Conservation (phyloP, 2,113 vertebrate genomes). For the Isichthys henryi region DNA sequence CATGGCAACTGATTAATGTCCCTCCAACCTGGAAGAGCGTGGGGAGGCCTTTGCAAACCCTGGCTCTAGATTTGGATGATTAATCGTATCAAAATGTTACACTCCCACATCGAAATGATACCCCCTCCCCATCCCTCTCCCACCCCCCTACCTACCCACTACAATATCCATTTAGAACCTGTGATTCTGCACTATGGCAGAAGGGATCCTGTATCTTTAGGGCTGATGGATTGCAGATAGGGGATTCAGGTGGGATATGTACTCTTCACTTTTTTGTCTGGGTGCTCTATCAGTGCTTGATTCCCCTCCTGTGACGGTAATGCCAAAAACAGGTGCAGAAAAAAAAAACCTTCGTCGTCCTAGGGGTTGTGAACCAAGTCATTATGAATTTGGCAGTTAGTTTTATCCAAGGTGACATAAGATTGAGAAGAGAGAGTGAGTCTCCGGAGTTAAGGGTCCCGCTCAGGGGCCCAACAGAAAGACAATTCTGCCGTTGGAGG, state of each 20-base stretch:
- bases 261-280: constrained; percentile 27
- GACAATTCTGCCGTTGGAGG: neutral
- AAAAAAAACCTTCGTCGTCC: neutral
- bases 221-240: constrained; percentile 36
- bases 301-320: neutral
- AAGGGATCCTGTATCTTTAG: neutral
- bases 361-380: neutral
- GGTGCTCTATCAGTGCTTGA: neutral
- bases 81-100: constrained; percentile 22
- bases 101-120: neutral
- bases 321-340: neutral
- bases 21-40: neutral
- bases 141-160: neutral
- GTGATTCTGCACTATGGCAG: neutral
- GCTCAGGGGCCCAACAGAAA: too few relatives aligned
- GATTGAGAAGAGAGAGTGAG: neutral
- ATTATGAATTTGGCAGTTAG: neutral
- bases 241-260: constrained; percentile 24
- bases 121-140: neutral
- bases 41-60: neutral
- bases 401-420: neutral
- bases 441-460: neutral
- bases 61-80: constrained; percentile 15
- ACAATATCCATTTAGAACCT: neutral
- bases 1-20: constrained; percentile 7